Conservation (phyloP, 2,888 invertebrate species). For the Oeneis ivallda region DNA sequence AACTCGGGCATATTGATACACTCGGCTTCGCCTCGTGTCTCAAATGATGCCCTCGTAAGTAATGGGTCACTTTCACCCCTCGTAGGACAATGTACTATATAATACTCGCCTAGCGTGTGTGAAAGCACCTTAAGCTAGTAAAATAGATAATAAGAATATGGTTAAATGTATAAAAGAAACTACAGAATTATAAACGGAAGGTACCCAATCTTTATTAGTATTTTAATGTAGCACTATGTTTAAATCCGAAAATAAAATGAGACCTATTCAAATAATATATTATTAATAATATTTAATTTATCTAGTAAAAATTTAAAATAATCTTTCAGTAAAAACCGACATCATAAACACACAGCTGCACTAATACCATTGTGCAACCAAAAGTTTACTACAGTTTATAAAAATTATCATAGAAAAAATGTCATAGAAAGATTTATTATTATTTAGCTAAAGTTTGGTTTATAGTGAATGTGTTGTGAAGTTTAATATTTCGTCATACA, state of each 20-base stretch:
- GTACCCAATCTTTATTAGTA: conserved; percentile 45
- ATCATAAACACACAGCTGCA: conserved; percentile 1
- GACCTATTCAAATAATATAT: conserved; percentile 8
- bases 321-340: background rate
- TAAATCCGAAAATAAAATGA: conserved; percentile 50
- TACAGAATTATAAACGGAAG: conserved; percentile 18
- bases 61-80: too few relatives aligned
- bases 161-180: conserved; percentile 35
- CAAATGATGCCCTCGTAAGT: too few relatives aligned
- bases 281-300: background rate
- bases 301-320: conserved; percentile 3
- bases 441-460: too few relatives aligned
- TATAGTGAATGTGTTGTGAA: too few relatives aligned
- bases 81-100: too few relatives aligned
- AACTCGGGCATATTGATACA: too few relatives aligned
- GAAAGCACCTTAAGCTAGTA: background rate
- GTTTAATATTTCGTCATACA: too few relatives aligned
- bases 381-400: background rate
- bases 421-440: background rate
- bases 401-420: background rate
- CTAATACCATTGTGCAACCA: conserved; percentile 5
- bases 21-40: too few relatives aligned
- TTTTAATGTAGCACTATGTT: conserved; percentile 53
- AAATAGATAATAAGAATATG: background rate
- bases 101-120: too few relatives aligned